Base-by-base conservation (phyloP, 2,888 invertebrate genomes). In the Aphodius sticticus region DNA sequence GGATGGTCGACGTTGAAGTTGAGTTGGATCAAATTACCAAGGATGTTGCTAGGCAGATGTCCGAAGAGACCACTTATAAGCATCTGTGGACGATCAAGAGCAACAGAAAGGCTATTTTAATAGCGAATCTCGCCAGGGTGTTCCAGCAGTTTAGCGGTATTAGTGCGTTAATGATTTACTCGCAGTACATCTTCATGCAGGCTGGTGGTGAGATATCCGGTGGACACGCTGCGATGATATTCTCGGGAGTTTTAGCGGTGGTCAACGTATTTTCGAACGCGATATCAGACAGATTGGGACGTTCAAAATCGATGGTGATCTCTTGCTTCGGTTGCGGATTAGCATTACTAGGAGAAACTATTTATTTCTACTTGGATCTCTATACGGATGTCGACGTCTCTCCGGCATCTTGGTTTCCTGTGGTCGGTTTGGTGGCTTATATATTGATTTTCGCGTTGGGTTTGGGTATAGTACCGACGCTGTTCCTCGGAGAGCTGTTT, bases 401-500 rank as follows among this genome's bases (percentile, higher is more conserved):
- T 6, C 16, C 35, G 6, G 37, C 85, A 0, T 82, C 83, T 6
- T 88, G 87, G 87, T 80, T 88, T 77, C 88, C 88, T 6, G 69
- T 88, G 5, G 83, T 83, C 6, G 86, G 86, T n/a, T 83, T 88
- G 84, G 79, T 87, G 1, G 12, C 83, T 0, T 88, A 84, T 79
- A 80, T 86, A 4, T 38, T 85, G 16, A 81, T 83, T 16, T 86
- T 82, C 78, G 84, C 84, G 16, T n/a, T 77, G 6, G 87, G 87
- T 14, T 77, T 86, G 15, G 85, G 85, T 6, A 83, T 86, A 9
- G 82, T 87, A 15, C 87, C 88, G 1, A 85, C 85, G 16, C 81
- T 87, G 69, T 84, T 87, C 84, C 70, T 85, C n/a, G 86, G 86
- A 0, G 87, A 87, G 81, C 78, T 87, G 15, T 87, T 87, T 75